These are phyloP conservation scores for Ambastaia sidthimunki DNA, from an alignment of 2,797 vertebrate genomes.

Conservation along the genomic window DNA sequence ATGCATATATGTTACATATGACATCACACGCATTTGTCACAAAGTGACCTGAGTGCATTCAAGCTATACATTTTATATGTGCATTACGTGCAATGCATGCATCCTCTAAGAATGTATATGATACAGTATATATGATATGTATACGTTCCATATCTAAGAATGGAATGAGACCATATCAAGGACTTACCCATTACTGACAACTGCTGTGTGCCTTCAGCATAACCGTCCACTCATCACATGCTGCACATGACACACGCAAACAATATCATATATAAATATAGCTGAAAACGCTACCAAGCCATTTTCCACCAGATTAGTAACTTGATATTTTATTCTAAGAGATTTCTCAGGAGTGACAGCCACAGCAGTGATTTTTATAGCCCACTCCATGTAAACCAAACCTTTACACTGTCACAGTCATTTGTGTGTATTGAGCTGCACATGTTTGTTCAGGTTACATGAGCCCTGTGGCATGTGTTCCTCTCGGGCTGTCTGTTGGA, in stretches of 20 bases:
- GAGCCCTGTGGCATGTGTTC: slow-evolving; percentile 39
- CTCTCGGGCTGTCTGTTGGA: slow-evolving; percentile 1
- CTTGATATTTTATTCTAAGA: slow-evolving; percentile 12
- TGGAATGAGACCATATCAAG: slow-evolving; percentile 5
- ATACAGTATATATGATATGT: neutral
- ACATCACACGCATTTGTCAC: neutral
- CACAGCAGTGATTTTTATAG: neutral
- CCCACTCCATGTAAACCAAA: slow-evolving; percentile 15
- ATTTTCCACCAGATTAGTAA: neutral
- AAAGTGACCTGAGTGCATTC: neutral
- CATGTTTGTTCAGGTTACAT: slow-evolving; percentile 22
- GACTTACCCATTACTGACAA: slow-evolving; percentile 92
- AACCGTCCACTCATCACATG: slow-evolving; percentile 92
- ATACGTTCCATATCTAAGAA: neutral
- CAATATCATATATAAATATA: neutral
- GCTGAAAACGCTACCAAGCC: neutral
- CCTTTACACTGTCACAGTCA: slow-evolving; percentile 21
- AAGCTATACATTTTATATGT: neutral
- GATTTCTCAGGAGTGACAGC: neutral
- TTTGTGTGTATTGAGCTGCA: slow-evolving; percentile 25
- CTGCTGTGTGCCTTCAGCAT: slow-evolving; percentile 90
- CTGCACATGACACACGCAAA: slow-evolving; percentile 57
- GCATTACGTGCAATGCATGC: neutral
- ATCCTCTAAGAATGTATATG: neutral
- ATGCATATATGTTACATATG: neutral